A percentile compares a stretch with the other conserved stretches of the same genome.
Evolutionary conservation across 2,888 invertebrate genomes (phyloP).

Genomic region (Drosophila antonietae): DNA sequence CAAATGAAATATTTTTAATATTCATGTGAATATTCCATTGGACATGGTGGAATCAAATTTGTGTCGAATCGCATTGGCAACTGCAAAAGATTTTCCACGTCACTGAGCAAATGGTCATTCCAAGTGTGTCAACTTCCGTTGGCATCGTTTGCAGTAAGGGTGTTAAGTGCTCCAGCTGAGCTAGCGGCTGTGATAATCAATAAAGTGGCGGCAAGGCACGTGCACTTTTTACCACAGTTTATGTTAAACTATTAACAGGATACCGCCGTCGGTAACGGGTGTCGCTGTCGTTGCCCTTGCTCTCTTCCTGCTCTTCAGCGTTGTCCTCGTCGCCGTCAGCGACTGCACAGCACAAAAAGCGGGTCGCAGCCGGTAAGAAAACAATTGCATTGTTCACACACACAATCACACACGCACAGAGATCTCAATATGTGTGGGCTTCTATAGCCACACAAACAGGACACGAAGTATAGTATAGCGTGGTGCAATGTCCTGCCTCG

Average conservation of each 20-base stretch:
- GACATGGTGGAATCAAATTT: constrained; percentile 15
- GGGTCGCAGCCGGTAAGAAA: constrained; percentile 61
- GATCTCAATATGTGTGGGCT: too few species aligned
- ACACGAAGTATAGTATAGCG: constrained; percentile 25
- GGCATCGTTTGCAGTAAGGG: constrained; percentile 22
- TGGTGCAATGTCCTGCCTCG: constrained; percentile 69
- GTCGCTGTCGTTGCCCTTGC: constrained; percentile 17
- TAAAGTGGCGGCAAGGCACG: constrained; percentile 54
- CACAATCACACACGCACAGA: constrained; percentile 5
- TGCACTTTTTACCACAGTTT: constrained; percentile 76
- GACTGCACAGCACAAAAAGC: constrained; percentile 57
- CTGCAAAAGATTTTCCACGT: constrained; percentile 28
- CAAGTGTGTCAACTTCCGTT: constrained; percentile 71
- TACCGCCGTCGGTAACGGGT: constrained; percentile 32
- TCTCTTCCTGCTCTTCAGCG: constrained; percentile 9
- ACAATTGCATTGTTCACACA: constrained; percentile 58
- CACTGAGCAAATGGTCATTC: constrained; percentile 13
- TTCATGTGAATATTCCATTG: neutral
- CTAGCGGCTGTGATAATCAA: constrained; percentile 58
- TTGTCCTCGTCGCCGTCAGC: constrained; percentile 7
- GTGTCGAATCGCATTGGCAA: constrained; percentile 40
- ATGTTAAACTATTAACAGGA: constrained; percentile 81
- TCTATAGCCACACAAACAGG: constrained; percentile 10
- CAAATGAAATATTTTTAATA: neutral
- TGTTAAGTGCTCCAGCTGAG: constrained; percentile 41